A percentile compares a stretch with the other conserved stretches of the same genome.
These are phyloP conservation scores for Pyrgus malvae DNA, from an alignment of 2,888 invertebrate genomes.

Conservation along the genomic window DNA sequence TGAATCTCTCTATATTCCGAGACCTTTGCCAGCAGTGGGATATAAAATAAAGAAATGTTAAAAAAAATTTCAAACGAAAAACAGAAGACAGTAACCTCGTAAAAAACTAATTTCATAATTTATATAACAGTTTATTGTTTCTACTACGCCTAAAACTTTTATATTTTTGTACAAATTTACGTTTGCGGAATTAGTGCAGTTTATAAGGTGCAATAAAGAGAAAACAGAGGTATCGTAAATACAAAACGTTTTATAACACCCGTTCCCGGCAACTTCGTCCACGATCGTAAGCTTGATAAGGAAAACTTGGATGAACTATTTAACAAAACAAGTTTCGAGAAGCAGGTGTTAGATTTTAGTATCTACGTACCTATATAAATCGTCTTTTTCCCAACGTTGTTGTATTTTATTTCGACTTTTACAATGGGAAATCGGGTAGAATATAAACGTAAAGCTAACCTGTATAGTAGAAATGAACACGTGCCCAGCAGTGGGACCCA, in stretches of 20 bases:
- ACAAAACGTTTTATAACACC: conserved; percentile 34
- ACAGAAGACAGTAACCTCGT: no score
- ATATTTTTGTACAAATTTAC: background rate
- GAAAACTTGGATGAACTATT: conserved; percentile 27
- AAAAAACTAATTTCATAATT: background rate
- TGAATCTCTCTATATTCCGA: no score
- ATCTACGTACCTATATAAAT: conserved; percentile 10
- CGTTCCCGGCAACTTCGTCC: conserved; percentile 16
- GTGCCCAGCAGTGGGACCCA: no score
- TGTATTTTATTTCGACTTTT: no score
- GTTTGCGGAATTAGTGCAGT: conserved; percentile 4
- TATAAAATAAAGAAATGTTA: no score
- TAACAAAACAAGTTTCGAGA: conserved; percentile 14
- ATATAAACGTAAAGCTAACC: no score
- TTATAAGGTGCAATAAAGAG: conserved; percentile 40
- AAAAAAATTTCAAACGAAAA: no score
- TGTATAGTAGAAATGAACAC: no score
- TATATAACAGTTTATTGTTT: background rate
- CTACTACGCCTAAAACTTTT: background rate
- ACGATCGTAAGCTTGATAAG: conserved; percentile 21
- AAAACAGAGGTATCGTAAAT: conserved; percentile 27
- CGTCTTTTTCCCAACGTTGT: no score
- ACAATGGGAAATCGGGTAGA: no score
- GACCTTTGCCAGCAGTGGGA: no score
- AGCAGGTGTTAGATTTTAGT: conserved; percentile 20